phyloP scores from a whole-genome alignment of 2,113 vertebrate genomes.

The Hemicordylus capensis region DNA sequence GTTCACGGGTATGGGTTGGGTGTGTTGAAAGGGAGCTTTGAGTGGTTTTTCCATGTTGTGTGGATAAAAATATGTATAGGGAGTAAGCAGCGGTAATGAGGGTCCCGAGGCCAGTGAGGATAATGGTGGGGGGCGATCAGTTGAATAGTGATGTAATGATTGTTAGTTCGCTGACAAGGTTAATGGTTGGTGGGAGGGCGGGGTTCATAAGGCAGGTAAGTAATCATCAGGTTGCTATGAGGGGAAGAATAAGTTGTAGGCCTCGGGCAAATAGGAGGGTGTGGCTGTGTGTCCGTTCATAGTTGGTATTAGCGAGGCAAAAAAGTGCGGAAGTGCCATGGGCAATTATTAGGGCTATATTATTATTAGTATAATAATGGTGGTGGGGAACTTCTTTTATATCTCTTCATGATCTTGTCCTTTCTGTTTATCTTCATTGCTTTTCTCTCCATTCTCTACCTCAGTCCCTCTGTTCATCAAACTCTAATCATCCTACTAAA shows the following conservation, averaged over 20 bases:
- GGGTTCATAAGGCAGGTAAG: not conserved
- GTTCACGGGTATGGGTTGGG: not conserved
- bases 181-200: not conserved
- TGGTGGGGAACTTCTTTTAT: too few species aligned
- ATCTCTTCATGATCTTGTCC: too few species aligned
- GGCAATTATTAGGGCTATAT: constrained; percentile 45
- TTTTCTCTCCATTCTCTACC: too few species aligned
- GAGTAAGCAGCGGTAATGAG: not conserved
- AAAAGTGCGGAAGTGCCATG: constrained; percentile 48
- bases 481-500: too few species aligned
- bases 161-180: constrained; percentile 46
- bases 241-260: not conserved
- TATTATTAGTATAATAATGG: too few species aligned
- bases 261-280: not conserved
- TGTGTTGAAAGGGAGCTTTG: fast-evolving
- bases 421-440: too few species aligned
- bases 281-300: constrained; percentile 40
- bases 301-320: constrained; percentile 50
- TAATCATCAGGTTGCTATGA: constrained; percentile 29
- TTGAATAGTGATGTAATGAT: not conserved
- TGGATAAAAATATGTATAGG: fast-evolving
- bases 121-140: not conserved
- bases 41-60: not conserved
- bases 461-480: too few species aligned
- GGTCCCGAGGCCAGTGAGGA: fast-evolving